A percentile compares a stretch with the other conserved stretches of the same genome.
Evolutionary conservation across 2,888 invertebrate genomes (phyloP).

Genomic region (Oasisia sp.): DNA sequence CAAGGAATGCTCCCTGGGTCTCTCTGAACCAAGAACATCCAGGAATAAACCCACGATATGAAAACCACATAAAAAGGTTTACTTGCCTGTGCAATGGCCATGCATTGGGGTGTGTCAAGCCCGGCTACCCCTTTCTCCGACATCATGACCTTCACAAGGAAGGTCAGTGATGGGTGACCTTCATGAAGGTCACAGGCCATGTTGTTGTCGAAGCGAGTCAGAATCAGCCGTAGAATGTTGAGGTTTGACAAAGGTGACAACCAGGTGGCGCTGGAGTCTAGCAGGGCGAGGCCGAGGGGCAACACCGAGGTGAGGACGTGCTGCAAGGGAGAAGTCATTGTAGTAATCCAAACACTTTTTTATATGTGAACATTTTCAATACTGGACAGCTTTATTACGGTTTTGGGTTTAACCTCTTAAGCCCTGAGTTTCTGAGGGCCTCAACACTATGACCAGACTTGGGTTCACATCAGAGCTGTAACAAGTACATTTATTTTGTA

Average conservation of each 20-base stretch:
- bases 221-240: neutral
- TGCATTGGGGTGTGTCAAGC: neutral
- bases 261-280: neutral
- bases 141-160: neutral
- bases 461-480: too few species aligned
- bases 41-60: neutral
- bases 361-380: too few species aligned
- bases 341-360: neutral
- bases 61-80: neutral
- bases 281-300: conserved; percentile 21
- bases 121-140: neutral
- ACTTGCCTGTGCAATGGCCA: conserved; percentile 25
- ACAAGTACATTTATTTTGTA: too few species aligned
- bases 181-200: conserved; percentile 4
- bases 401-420: too few species aligned
- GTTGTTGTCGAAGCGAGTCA: conserved; percentile 4
- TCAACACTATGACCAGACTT: too few species aligned
- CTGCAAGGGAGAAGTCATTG: neutral
- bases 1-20: too few species aligned
- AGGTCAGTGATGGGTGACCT: neutral
- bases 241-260: neutral
- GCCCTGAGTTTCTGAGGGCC: too few species aligned
- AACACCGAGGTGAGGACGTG: neutral
- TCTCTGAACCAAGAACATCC: neutral
- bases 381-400: too few species aligned